Percentiles rank a stretch among this genome's conserved stretches.
phyloP scores from a whole-genome alignment of 2,797 vertebrate genomes.

The Lutjanus argentimaculatus region DNA sequence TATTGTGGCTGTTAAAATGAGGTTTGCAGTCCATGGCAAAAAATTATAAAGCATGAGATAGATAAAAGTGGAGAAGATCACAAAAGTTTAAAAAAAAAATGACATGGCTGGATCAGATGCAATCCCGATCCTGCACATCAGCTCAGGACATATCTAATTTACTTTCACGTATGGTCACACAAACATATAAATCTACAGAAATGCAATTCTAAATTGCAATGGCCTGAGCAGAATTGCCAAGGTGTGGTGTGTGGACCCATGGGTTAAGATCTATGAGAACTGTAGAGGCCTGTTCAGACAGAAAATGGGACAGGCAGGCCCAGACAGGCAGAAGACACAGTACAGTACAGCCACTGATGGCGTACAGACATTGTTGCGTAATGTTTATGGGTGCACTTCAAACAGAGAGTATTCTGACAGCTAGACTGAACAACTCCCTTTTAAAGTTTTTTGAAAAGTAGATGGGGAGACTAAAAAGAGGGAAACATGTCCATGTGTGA shows the following conservation, averaged over 20 bases:
- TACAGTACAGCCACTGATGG: constrained; percentile 37
- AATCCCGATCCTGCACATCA: neutral
- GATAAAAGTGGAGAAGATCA: too few relatives aligned
- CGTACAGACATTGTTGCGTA: constrained; percentile 50
- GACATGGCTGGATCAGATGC: too few relatives aligned
- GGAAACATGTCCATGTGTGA: constrained; percentile 2
- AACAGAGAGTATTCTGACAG: constrained; percentile 19
- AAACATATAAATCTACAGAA: neutral
- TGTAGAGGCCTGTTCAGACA: constrained; percentile 41
- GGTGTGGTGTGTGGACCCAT: constrained; percentile 33
- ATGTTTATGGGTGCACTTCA: constrained; percentile 49
- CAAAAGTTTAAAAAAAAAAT: too few relatives aligned
- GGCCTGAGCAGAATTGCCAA: constrained; percentile 4
- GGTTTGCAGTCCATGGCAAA: too few relatives aligned
- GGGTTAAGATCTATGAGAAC: constrained; percentile 44
- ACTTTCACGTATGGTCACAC: neutral
- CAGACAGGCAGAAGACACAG: constrained; percentile 43
- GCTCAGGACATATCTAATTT: too few relatives aligned
- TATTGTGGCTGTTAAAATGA: too few relatives aligned
- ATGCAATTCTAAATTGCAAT: neutral
- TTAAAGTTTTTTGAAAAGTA: constrained; percentile 5
- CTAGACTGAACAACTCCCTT: constrained; percentile 8
- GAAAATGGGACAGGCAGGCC: constrained; percentile 39
- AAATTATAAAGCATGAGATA: too few relatives aligned
- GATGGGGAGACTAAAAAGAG: constrained; percentile 6